phyloP scores from a whole-genome alignment of 2,888 invertebrate genomes.

The Venusia cambrica region DNA sequence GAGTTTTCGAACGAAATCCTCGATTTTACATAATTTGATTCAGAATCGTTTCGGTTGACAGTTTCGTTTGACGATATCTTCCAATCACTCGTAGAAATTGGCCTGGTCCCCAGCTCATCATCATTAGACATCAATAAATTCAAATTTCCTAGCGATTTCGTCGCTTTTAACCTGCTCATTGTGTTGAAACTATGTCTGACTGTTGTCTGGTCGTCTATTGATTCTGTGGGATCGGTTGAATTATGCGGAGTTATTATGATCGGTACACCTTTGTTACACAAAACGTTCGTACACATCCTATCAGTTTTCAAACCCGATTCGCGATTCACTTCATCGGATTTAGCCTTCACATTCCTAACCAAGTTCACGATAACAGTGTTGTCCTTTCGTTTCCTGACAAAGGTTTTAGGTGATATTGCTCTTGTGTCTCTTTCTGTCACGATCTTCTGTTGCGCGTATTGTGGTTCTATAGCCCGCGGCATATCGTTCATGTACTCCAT shows the following conservation, averaged over 20 bases:
- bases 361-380: conserved; percentile 70
- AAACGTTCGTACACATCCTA: conserved; percentile 10
- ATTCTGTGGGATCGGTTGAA: conserved; percentile 1
- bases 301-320: conserved; percentile 1
- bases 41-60: conserved; percentile 1
- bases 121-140: conserved; percentile 15
- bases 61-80: conserved; percentile 13
- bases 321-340: conserved; percentile 9
- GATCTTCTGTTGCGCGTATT: conserved; percentile 59
- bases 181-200: conserved; percentile 7
- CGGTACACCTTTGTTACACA: conserved; percentile 7
- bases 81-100: conserved; percentile 9
- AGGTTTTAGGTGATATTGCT: conserved; percentile 62
- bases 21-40: conserved; percentile 7
- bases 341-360: conserved; percentile 11
- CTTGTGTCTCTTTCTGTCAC: conserved; percentile 39
- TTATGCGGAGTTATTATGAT: conserved; percentile 12
- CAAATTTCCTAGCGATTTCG: conserved; percentile 26
- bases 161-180: conserved; percentile 21
- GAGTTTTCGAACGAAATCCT: not conserved
- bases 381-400: conserved; percentile 60
- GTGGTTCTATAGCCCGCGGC: conserved; percentile 62
- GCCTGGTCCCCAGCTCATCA: conserved; percentile 10
- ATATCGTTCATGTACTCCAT: conserved; percentile 78
- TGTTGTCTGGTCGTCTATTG: not conserved